phyloP scores from a whole-genome alignment of 2,113 vertebrate species.

The Phycodurus eques region DNA sequence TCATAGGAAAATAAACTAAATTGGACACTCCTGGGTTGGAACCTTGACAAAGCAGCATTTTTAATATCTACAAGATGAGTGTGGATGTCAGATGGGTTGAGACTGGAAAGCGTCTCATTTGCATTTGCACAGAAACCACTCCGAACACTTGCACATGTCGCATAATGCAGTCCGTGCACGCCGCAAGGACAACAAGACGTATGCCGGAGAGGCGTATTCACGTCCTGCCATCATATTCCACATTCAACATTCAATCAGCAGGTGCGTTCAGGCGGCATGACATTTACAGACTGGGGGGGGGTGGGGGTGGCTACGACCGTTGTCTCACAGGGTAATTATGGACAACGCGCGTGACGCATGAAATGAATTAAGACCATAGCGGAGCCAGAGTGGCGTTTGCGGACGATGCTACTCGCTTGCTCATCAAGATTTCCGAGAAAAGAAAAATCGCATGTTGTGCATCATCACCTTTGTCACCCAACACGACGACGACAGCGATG shows the following conservation, averaged over 20 bases:
- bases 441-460: neutral
- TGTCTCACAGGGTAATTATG: constrained; percentile 9
- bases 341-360: constrained; percentile 16
- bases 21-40: no score
- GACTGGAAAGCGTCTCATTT: neutral
- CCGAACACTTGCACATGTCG: neutral
- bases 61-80: neutral
- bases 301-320: neutral
- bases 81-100: neutral
- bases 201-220: no score
- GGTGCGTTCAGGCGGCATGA: constrained; percentile 17
- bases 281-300: constrained; percentile 1
- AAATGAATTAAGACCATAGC: constrained; percentile 10
- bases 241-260: constrained; percentile 22
- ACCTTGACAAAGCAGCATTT: neutral
- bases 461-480: neutral
- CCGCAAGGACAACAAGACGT: neutral
- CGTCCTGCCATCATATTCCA: neutral
- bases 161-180: neutral
- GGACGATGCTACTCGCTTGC: neutral
- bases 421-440: neutral
- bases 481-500: neutral
- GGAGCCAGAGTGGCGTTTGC: neutral
- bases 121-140: no score
- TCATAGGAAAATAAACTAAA: no score